Evolutionary conservation across 2,888 invertebrate species (phyloP), one percentile per base, ranked within the genome.

Genomic region (Nasonovia ribisnigri): DNA sequence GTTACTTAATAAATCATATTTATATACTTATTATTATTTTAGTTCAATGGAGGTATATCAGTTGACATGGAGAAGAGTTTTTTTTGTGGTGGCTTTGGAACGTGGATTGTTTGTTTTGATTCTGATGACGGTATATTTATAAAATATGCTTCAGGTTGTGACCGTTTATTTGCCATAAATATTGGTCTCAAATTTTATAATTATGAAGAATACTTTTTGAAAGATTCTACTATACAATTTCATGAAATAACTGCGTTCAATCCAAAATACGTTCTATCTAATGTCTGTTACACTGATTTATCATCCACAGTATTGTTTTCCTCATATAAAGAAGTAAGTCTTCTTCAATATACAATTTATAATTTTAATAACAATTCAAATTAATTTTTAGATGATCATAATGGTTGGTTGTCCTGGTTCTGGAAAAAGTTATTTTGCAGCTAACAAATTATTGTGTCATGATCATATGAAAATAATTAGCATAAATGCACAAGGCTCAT

Each of bases 41-140:
- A 97, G 96, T 97, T 97, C 95, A 99, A 99, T 96, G 97, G 97
- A 95, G 96, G 96, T 0, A 95, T 98, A 4, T 88, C 95, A 54
- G 96, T 99, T 93, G 96, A 97, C 95, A 96, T 96, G 95, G 95
- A 95, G n/a, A 95, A 96, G 60, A 97, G 97, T 95, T 98, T 99
- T 95, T 99, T 97, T 95, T 97, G 98, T 95, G 98, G 98, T 8
- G 99, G 99, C n/a, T n/a, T n/a, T 96, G 99, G 99, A 16, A 99
- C 99, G 99, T 8, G 99, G 94, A 96, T 96, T 2, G 97, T 97
- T 26, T 29, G 91, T 48, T 57, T 86, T 43, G 90, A 43, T 67
- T 88, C 42, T 11, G 90, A 93, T 48, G 90, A 93, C 43, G 67
- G 94, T 51, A 91, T 92, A 86, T 93, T 94, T 88, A 97, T 97